Percentiles rank a stretch among this genome's conserved stretches.
These are phyloP conservation scores for Masticophis lateralis DNA, from an alignment of 2,797 vertebrate genomes.

Conservation along the genomic window DNA sequence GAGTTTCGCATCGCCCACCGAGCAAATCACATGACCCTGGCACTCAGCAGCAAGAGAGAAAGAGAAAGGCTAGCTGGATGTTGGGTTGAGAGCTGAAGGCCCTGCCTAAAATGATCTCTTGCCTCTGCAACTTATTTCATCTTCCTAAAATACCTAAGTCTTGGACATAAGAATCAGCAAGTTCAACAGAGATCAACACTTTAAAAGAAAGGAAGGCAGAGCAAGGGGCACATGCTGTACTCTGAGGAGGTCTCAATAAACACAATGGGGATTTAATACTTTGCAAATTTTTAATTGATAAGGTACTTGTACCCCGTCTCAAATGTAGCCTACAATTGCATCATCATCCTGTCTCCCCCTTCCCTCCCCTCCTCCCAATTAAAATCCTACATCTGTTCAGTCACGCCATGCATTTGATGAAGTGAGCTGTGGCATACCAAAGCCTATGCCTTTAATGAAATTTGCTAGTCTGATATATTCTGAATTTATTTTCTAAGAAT, in stretches of 20 bases:
- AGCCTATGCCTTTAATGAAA: not conserved
- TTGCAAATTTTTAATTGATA: not conserved
- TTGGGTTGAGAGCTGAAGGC: not conserved
- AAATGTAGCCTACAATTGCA: not conserved
- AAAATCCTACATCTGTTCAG: not conserved
- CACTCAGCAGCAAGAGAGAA: constrained; percentile 45
- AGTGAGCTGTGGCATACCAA: not conserved
- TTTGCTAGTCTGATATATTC: not conserved
- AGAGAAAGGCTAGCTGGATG: not conserved
- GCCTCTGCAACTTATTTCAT: not conserved
- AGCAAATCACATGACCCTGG: constrained; percentile 70
- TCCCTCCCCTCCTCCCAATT: not conserved
- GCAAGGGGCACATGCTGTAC: not conserved
- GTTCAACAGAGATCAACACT: not conserved
- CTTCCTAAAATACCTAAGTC: not conserved
- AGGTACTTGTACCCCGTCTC: not conserved
- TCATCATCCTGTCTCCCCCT: not conserved
- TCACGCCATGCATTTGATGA: not conserved
- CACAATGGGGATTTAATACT: not conserved
- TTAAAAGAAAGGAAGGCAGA: not conserved
- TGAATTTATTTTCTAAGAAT: not conserved
- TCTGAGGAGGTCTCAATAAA: not conserved
- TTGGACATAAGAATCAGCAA: not conserved
- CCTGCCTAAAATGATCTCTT: not conserved
- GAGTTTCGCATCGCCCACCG: constrained; percentile 66